Base-by-base conservation (phyloP, 2,797 vertebrate genomes). In the Champsocephalus gunnari region DNA sequence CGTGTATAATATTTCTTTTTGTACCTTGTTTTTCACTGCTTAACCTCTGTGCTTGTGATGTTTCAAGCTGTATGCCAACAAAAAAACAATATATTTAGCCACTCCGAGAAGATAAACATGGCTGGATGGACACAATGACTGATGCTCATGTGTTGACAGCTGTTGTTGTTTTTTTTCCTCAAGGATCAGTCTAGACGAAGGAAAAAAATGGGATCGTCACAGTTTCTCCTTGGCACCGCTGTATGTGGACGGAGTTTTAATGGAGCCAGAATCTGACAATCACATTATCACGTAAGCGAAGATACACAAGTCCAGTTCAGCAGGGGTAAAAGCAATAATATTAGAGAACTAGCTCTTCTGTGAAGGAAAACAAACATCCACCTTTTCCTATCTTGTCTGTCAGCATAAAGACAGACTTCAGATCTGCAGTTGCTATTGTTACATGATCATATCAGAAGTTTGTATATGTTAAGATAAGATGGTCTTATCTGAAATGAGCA, bases 151-250 rank as follows among this genome's bases (percentile, higher is more conserved):
- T 14, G 17, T 21, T 87, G 77, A 85, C 72, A 71, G 72, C 56
- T 84, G 63, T 49, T 83, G 63, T 74, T 75, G 73, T 66, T 19
- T 56, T 51, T 58, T 75, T 64, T 81, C 43, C 32, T 83, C 17
- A 91, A 99, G 98, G 97, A 94, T 98, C 90, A 99, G 98, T 92
- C 96, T 98, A 51, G 96, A 99, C 61, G 98, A 99, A 86, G 98
- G 98, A 60, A 96, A 95, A 83, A 96, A 96, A 85, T 99, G 98
- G 98, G 96, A 92, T 89, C 97, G 96, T 76, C 97, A 97, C 81
- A 96, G 95, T 81, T 99, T 99, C 92, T 98, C 98, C 34, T 92
- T 96, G 62, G 93, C 95, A 57, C 97, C 97, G 16, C 94, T 99
- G 76, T 98, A 97, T 92, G 97, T 99, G 80, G 98, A 99, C 11